These are phyloP conservation scores for Rotaria sp. DNA, from an alignment of 2,888 invertebrate genomes.

Conservation along the genomic window DNA sequence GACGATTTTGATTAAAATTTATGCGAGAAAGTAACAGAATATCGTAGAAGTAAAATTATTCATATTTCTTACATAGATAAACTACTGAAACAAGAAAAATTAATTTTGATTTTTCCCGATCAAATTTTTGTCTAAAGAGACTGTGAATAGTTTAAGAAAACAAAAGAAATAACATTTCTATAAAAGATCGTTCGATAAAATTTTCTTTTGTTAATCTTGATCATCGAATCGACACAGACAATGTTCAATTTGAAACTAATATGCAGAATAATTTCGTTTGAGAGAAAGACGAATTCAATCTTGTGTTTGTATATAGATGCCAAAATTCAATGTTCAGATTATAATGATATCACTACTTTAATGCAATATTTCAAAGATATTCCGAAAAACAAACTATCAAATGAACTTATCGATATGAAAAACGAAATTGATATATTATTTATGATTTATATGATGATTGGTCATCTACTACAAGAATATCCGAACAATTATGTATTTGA, in stretches of 20 bases:
- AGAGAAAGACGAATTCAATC: not conserved
- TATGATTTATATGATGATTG: slow-evolving; percentile 31
- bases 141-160: too few species aligned
- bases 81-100: too few species aligned
- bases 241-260: too few species aligned
- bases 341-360: slow-evolving; percentile 19
- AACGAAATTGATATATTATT: slow-evolving; percentile 5
- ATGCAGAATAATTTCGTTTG: too few species aligned
- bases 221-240: too few species aligned
- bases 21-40: not conserved
- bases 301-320: not conserved
- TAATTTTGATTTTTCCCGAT: too few species aligned
- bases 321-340: slow-evolving; percentile 26
- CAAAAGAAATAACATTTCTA: too few species aligned
- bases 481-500: slow-evolving; percentile 25
- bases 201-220: too few species aligned
- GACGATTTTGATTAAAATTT: not conserved
- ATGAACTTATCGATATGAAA: not conserved
- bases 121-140: too few species aligned
- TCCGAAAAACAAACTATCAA: not conserved
- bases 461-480: slow-evolving; percentile 29
- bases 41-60: not conserved
- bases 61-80: too few species aligned
- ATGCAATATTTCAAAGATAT: slow-evolving; percentile 30
- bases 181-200: too few species aligned